Percentiles rank a stretch among this genome's conserved stretches.
These are phyloP conservation scores for Apoda limacodes DNA, from an alignment of 2,888 invertebrate species.

Conservation along the genomic window DNA sequence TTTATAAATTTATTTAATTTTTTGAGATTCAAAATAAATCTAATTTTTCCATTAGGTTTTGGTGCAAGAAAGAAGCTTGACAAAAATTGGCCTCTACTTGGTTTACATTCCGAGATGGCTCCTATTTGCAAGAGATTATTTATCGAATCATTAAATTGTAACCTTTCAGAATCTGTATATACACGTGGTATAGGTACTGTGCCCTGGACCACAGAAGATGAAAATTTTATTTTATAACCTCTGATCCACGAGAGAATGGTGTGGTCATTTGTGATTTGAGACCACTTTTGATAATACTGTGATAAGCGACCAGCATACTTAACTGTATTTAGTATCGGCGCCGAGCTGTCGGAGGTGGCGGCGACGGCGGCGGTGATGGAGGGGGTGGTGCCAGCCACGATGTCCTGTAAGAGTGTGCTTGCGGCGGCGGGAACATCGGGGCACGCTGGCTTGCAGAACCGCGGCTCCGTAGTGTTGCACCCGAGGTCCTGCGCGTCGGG, in stretches of 20 bases:
- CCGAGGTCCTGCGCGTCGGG: slow-evolving; percentile 5
- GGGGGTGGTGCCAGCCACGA: background rate
- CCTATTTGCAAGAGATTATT: slow-evolving; percentile 4
- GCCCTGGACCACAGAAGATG: too few species aligned
- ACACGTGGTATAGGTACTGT: slow-evolving; percentile 8
- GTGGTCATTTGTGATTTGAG: slow-evolving; percentile 12
- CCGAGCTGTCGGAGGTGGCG: too few species aligned
- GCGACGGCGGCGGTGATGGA: too few species aligned
- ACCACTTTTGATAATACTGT: slow-evolving; percentile 12
- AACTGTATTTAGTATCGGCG: slow-evolving; percentile 6
- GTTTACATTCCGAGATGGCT: too few species aligned
- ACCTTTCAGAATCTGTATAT: slow-evolving; percentile 7
- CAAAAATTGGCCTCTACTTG: slow-evolving; percentile 7
- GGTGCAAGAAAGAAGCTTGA: slow-evolving; percentile 7
- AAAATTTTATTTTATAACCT: too few species aligned
- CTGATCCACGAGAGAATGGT: slow-evolving; percentile 13
- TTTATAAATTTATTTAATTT: slow-evolving; percentile 6
- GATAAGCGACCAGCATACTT: slow-evolving; percentile 12
- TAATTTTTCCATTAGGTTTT: slow-evolving; percentile 9
- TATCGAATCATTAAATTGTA: slow-evolving; percentile 7
- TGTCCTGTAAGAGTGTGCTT: slow-evolving; percentile 4
- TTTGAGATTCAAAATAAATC: slow-evolving; percentile 11
- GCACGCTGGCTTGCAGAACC: slow-evolving; percentile 9
- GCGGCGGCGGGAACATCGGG: slow-evolving; percentile 5
- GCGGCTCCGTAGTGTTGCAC: too few species aligned